Evolutionary conservation across 2,888 invertebrate species (phyloP).

Genomic region (Monoplex corrugatus): DNA sequence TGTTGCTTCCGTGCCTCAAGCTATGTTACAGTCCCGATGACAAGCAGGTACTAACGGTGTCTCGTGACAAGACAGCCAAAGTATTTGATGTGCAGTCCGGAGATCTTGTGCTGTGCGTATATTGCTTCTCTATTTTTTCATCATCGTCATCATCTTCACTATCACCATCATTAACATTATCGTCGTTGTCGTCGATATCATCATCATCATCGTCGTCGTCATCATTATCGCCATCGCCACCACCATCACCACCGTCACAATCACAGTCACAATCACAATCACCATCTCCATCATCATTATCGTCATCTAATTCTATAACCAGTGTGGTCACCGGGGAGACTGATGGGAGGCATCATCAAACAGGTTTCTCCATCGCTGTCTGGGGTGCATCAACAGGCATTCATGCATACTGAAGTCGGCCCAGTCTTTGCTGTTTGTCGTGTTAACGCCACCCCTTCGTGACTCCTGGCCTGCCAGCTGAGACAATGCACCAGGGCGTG

Average conservation of each 20-base stretch:
- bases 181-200: neutral
- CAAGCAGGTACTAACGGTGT: conserved; percentile 93
- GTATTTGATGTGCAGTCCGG: conserved; percentile 88
- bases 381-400: no score
- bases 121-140: neutral
- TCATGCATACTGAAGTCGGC: no score
- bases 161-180: neutral
- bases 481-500: no score
- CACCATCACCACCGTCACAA: neutral
- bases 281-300: neutral
- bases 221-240: neutral
- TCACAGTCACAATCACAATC: neutral
- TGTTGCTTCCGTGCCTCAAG: conserved; percentile 74
- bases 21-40: conserved; percentile 98
- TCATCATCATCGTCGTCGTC: neutral
- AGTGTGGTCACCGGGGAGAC: no score
- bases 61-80: conserved; percentile 98
- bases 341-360: no score
- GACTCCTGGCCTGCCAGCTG: no score
- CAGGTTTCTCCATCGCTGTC: no score
- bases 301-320: no score
- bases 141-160: neutral
- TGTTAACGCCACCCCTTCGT: no score
- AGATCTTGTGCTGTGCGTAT: neutral
- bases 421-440: no score